Percentiles rank a stretch among this genome's conserved stretches.
phyloP scores from a whole-genome alignment of 2,888 invertebrate species.

The Anthrax anthrax region DNA sequence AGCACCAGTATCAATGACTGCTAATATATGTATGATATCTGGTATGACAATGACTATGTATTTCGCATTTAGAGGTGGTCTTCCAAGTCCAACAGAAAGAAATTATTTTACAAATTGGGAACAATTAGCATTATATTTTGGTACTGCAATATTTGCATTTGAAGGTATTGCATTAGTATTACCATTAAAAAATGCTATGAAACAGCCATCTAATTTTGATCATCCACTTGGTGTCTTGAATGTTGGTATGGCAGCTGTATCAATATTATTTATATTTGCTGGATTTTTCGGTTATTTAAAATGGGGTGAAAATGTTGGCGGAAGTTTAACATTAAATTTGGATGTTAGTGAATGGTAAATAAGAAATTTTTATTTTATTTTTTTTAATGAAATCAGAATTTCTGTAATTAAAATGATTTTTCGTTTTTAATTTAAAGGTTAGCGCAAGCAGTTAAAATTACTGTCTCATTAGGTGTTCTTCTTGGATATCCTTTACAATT shows the following conservation, averaged over 20 bases:
- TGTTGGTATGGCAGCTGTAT: slow-evolving; percentile 73
- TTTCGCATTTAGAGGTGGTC: slow-evolving; percentile 56
- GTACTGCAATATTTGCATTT: slow-evolving; percentile 91
- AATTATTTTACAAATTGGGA: slow-evolving; percentile 44
- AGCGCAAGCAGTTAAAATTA: slow-evolving; percentile 65
- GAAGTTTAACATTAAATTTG: slow-evolving; percentile 81
- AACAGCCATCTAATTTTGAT: slow-evolving; percentile 58
- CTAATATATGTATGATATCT: slow-evolving; percentile 59
- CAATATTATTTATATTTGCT: slow-evolving; percentile 58
- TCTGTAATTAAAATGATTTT: background rate
- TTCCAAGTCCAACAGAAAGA: slow-evolving; percentile 49
- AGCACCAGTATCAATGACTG: slow-evolving; percentile 62
- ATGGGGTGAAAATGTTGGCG: slow-evolving; percentile 67
- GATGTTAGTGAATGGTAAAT: slow-evolving; percentile 29
- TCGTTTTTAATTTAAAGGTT: slow-evolving; percentile 40
- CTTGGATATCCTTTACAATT: slow-evolving; percentile 89
- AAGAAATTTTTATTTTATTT: background rate
- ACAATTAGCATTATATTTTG: slow-evolving; percentile 77
- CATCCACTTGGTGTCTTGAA: slow-evolving; percentile 75
- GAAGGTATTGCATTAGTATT: slow-evolving; percentile 93
- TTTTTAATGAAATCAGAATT: background rate
- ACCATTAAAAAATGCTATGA: slow-evolving; percentile 88
- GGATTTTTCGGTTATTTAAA: slow-evolving; percentile 81
- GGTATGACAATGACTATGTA: slow-evolving; percentile 57
- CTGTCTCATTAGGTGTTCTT: slow-evolving; percentile 74